These are phyloP conservation scores for Drosophila paramelanica DNA, from an alignment of 2,888 invertebrate genomes.

Conservation along the genomic window DNA sequence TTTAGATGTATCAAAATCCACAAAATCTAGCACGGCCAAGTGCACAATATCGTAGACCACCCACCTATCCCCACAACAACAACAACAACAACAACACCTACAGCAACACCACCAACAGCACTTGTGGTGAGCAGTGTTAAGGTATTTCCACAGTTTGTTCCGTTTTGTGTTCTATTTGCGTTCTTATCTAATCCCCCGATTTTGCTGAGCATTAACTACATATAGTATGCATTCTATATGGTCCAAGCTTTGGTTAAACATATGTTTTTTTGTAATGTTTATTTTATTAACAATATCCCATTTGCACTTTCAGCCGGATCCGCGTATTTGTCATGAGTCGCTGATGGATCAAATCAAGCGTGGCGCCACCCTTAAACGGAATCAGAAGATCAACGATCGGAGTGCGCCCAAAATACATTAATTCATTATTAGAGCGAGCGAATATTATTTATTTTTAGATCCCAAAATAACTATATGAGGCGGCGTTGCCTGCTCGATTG, in stretches of 20 bases:
- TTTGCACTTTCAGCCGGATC: slow-evolving; percentile 88
- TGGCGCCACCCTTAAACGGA: slow-evolving; percentile 92
- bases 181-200: slow-evolving; percentile 40
- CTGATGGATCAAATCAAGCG: slow-evolving; percentile 97
- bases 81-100: slow-evolving; percentile 21
- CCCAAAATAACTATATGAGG: slow-evolving; percentile 53
- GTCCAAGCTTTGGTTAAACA: slow-evolving; percentile 28
- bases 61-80: slow-evolving; percentile 66
- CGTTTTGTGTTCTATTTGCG: slow-evolving; percentile 34
- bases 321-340: slow-evolving; percentile 92
- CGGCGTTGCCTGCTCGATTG: slow-evolving; percentile 62
- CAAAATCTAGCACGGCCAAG: slow-evolving; percentile 83
- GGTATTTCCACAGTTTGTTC: slow-evolving; percentile 70
- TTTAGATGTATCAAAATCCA: slow-evolving; percentile 82
- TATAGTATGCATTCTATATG: slow-evolving; percentile 7
- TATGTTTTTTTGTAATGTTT: background rate
- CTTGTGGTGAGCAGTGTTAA: slow-evolving; percentile 77
- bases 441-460: slow-evolving; percentile 53
- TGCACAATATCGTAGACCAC: slow-evolving; percentile 82
- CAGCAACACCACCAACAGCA: slow-evolving; percentile 40
- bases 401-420: slow-evolving; percentile 95
- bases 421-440: slow-evolving; percentile 52
- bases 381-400: slow-evolving; percentile 88
- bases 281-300: background rate
- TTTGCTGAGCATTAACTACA: slow-evolving; percentile 49